Percentiles rank a stretch among this genome's conserved stretches.
These are phyloP conservation scores for Pao palembangensis DNA, from an alignment of 2,113 vertebrate genomes.

Conservation along the genomic window DNA sequence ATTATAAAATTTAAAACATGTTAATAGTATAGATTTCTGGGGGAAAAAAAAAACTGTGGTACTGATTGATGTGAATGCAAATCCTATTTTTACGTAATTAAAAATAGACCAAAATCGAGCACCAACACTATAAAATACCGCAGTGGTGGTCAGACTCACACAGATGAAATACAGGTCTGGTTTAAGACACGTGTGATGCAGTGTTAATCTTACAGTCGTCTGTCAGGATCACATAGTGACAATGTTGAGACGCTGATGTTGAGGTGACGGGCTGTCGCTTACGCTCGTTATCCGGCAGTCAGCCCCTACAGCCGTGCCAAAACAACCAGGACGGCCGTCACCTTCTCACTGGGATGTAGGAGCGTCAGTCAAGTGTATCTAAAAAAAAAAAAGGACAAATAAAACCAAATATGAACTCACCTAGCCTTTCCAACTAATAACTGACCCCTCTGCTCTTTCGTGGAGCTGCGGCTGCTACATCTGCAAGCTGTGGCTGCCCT, in stretches of 20 bases:
- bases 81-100: neutral
- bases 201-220: neutral
- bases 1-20: too few relatives aligned
- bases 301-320: neutral
- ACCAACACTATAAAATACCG: neutral
- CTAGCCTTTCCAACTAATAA: constrained; percentile 15
- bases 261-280: neutral
- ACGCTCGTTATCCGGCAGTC: constrained; percentile 5
- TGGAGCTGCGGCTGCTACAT: constrained; percentile 12
- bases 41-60: too few relatives aligned
- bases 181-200: too few relatives aligned
- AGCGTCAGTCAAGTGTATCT: neutral
- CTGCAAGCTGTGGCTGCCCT: constrained; percentile 3
- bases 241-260: neutral
- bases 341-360: neutral
- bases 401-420: constrained; percentile 36
- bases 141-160: accelerated
- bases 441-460: constrained; percentile 5
- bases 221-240: neutral
- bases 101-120: neutral
- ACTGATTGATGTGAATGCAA: neutral
- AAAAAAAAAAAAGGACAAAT: neutral
- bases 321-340: neutral
- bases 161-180: too few relatives aligned
- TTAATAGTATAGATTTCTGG: too few relatives aligned